Base-by-base conservation (phyloP, 2,113 vertebrate genomes). In the Cinclus cinclus region DNA sequence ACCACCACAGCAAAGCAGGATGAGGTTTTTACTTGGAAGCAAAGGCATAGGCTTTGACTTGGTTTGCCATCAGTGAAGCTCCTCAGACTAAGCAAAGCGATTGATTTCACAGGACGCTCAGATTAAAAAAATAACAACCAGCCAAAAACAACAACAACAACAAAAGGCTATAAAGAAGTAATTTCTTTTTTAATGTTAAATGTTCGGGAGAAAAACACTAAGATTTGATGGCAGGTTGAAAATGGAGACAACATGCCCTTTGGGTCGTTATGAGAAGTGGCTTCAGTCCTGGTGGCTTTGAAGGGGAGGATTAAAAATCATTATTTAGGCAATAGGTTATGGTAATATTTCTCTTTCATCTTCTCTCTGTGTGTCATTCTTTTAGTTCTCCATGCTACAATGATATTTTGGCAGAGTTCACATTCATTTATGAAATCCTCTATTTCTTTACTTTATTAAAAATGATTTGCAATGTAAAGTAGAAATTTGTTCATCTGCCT, bases 331-430 rank as follows among this genome's bases (percentile, higher is more conserved):
- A 77, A 73, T 28, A 82, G 42, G 67, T 89, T 85, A 91, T 87
- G 92, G 15, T 71, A 95, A 91, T 76, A 83, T 59, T 94, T 88
- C 50, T 92, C 50, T 90, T 95, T 92, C 60, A 62, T 92, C 47
- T 88, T 83, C 22, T 82, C 11, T 81, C 20, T 88, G 21, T 44
- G 7, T 78, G 47, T 58, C 42, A 65, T 75, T 92, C 20, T 83
- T 49, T 68, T 89, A 63, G 14, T 85, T 33, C 33, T 89, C 35
- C 28, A 62, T 55, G 24, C 60, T 65, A 94, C 46, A 79, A 87
- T 59, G 55, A 52, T 15, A 44, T 94, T 87, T 90, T 96, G 78
- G 89, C 82, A 90, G 63, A 68, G 50, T 85, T 83, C 67, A 91
- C 19, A 44, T 49, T 46, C 10, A 77, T 87, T 85, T 89, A 68